These are phyloP conservation scores for Albula goreensis DNA, from an alignment of 2,113 vertebrate species.

Conservation along the genomic window DNA sequence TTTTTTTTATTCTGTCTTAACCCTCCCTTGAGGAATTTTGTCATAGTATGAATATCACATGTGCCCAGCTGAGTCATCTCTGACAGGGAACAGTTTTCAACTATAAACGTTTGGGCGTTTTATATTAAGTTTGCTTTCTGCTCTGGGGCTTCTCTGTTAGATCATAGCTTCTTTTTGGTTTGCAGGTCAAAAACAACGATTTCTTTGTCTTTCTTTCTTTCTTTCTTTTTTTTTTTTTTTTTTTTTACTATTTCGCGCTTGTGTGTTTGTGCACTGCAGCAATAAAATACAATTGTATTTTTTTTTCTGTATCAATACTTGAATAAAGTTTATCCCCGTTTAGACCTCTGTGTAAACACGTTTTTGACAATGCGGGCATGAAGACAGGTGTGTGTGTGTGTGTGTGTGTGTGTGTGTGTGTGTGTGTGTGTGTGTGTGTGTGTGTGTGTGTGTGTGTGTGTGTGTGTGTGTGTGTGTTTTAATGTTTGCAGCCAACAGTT, in stretches of 20 bases:
- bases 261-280: too few species aligned
- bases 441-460: neutral
- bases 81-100: neutral
- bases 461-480: neutral
- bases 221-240: too few species aligned
- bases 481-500: neutral
- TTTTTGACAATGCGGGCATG: too few species aligned
- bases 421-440: neutral
- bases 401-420: neutral
- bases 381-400: too few species aligned
- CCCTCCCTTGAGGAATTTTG: neutral
- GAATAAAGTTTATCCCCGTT: too few species aligned
- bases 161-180: neutral
- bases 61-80: neutral
- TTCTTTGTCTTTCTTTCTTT: too few species aligned
- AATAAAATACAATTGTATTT: too few species aligned
- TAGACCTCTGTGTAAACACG: too few species aligned
- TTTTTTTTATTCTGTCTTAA: neutral
- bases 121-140: neutral
- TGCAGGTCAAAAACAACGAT: too few species aligned
- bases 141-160: slow-evolving; percentile 11
- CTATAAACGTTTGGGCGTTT: neutral
- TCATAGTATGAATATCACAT: neutral
- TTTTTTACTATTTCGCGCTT: too few species aligned
- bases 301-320: too few species aligned